Evolutionary conservation across 2,888 invertebrate genomes (phyloP).

Genomic region (Leptothorax acervorum): DNA sequence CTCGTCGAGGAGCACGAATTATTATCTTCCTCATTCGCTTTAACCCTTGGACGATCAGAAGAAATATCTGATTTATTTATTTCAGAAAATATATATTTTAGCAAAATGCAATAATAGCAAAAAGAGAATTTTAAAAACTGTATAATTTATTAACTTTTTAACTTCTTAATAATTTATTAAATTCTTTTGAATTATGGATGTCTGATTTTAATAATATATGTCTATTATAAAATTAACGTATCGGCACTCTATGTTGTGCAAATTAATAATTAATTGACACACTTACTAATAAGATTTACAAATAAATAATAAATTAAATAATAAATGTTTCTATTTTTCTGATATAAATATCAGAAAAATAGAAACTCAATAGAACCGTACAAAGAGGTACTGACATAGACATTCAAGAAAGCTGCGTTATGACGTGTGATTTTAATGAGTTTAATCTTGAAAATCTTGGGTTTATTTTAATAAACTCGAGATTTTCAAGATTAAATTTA

Average conservation of each 20-base stretch:
- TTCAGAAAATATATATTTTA: background rate
- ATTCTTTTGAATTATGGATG: background rate
- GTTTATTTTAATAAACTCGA: background rate
- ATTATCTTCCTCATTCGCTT: background rate
- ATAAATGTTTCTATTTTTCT: background rate
- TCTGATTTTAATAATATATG: background rate
- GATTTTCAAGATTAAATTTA: background rate
- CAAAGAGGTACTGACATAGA: too few relatives aligned
- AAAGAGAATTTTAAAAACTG: background rate
- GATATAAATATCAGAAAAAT: background rate
- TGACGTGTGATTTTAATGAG: too few relatives aligned
- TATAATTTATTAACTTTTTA: background rate
- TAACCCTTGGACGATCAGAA: background rate
- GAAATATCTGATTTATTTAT: background rate
- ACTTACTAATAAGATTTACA: background rate
- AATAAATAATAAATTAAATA: constrained; percentile 22
- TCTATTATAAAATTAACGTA: background rate
- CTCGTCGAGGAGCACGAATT: constrained; percentile 38
- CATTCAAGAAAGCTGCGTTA: too few relatives aligned
- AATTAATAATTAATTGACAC: constrained; percentile 1
- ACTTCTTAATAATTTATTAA: background rate
- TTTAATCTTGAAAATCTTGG: too few relatives aligned
- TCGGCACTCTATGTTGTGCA: background rate
- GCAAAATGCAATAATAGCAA: background rate
- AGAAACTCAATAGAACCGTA: too few relatives aligned